Base-by-base conservation (phyloP, 2,797 vertebrate genomes). In the Thripadectes ignobilis region DNA sequence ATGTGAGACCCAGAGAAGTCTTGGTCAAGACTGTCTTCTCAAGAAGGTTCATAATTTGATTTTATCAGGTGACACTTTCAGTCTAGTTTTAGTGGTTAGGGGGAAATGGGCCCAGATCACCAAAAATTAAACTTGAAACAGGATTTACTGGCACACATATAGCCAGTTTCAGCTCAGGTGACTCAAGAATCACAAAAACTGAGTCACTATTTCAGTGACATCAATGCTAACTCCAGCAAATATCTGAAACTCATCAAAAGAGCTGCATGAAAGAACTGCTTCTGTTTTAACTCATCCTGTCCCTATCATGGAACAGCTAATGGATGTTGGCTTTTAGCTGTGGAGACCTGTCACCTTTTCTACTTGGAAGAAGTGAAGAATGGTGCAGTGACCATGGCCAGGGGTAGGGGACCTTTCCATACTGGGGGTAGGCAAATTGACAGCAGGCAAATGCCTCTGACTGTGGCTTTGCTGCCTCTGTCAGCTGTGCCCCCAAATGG, bases 131-230 rank as follows among this genome's bases (percentile, higher is more conserved):
- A 91, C 72, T 80, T 59, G 29, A 85, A 84, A 19, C 10, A 58
- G n/a, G 48, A 29, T 91, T 95, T 95, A 93, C 93, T 75, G 89
- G 65, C 46, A 91, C 29, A 29, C 29, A 29, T 26, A 5, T 36
- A 38, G 19, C 62, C 87, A 88, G 39, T 93, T 97, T 93, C 79
- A 81, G 62, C 3, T 17, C 73, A 91, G 85, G 65, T 92, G 66
- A 91, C 69, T 95, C 89, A 92, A 88, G 68, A 85, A 86, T 86
- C 55, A 49, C 13, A 21, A 10, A 30, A 72, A 85, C 79, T 91
- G 87, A 94, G 78, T 92, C 92, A 96, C 30, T 75, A 9, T 69
- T 93, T 90, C 63, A 17, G 51, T 95, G 66, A 89, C 65, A 91
- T 83, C 75, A 85, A 38, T 84, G 39, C 24, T 84, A 80, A 52